phyloP scores from a whole-genome alignment of 92 coral and sea anemone species.

The Epizoanthus fatuus region DNA sequence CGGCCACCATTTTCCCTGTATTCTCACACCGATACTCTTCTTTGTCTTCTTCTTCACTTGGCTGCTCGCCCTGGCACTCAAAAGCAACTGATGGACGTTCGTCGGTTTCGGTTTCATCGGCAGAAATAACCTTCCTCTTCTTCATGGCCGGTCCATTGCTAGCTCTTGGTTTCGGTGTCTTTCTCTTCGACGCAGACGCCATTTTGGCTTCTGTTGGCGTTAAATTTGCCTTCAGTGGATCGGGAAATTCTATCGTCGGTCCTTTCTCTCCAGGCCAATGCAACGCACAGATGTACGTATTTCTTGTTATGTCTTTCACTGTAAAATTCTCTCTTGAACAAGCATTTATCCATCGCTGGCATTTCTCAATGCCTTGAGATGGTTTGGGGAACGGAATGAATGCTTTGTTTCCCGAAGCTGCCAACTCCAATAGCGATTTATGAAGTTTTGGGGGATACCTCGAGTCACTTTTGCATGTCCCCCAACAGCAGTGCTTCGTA shows the following conservation, averaged over 20 bases:
- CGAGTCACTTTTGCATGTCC: conserved; percentile 64
- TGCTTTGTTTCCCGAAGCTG: conserved; percentile 57
- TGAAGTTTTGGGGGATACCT: conserved; percentile 57
- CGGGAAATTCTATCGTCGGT: conserved; percentile 8
- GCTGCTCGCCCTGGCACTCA: conserved; percentile 47
- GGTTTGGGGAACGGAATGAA: conserved; percentile 71
- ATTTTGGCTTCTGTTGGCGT: conserved; percentile 15
- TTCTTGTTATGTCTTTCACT: conserved; percentile 51
- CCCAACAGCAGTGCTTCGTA: conserved; percentile 48
- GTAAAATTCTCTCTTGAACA: conserved; percentile 63
- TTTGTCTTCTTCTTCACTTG: conserved; percentile 1
- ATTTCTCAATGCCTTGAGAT: conserved; percentile 48
- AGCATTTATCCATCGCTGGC: conserved; percentile 65
- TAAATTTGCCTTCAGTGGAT: conserved; percentile 15
- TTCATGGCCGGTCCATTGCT: conserved; percentile 1
- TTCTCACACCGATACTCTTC: conserved; percentile 43
- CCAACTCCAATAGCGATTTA: conserved; percentile 61
- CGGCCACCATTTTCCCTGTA: conserved; percentile 63
- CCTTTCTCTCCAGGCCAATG: conserved; percentile 76
- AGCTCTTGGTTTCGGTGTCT: conserved; percentile 42
- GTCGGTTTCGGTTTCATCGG: not conserved
- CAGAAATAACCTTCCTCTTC: conserved; percentile 8
- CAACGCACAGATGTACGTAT: conserved; percentile 75
- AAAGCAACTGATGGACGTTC: not conserved
- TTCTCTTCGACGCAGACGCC: conserved; percentile 36